These are phyloP conservation scores for Antennarius maculatus DNA, from an alignment of 2,797 vertebrate species.

Conservation along the genomic window DNA sequence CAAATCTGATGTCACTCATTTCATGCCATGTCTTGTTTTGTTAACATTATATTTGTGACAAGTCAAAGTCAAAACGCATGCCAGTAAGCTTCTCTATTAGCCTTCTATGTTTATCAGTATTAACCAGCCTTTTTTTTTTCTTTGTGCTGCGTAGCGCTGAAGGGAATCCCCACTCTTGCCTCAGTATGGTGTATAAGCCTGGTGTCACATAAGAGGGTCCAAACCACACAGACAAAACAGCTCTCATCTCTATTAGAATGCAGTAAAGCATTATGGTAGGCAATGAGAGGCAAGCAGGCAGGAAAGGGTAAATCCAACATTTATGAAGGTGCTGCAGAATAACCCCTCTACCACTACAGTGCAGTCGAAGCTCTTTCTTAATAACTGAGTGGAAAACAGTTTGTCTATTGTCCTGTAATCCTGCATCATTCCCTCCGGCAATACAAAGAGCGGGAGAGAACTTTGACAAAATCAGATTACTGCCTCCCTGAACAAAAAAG, in stretches of 20 bases:
- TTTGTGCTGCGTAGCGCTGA: constrained; percentile 44
- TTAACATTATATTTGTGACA: constrained; percentile 3
- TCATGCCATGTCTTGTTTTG: neutral
- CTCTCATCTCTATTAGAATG: constrained; percentile 57
- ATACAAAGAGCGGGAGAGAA: constrained; percentile 8
- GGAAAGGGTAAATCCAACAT: constrained; percentile 71
- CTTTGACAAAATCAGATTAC: constrained; percentile 20
- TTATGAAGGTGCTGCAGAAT: constrained; percentile 73
- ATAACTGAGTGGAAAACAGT: constrained; percentile 30
- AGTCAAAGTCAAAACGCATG: constrained; percentile 4
- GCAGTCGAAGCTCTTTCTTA: constrained; percentile 44
- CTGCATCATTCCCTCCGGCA: constrained; percentile 1
- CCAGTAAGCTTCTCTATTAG: neutral
- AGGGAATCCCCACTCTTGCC: constrained; percentile 81
- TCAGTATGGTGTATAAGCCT: constrained; percentile 74
- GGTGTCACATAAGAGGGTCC: constrained; percentile 72
- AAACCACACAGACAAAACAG: constrained; percentile 55
- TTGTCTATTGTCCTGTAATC: constrained; percentile 16
- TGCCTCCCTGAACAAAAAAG: neutral
- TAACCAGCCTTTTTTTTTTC: constrained; percentile 13
- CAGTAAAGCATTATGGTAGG: constrained; percentile 52
- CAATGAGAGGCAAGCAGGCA: constrained; percentile 35
- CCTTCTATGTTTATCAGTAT: neutral
- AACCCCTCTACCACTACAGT: constrained; percentile 40
- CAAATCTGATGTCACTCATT: constrained; percentile 15